These are phyloP conservation scores for Antheraea yamamai DNA, from an alignment of 2,888 invertebrate species.

Conservation along the genomic window DNA sequence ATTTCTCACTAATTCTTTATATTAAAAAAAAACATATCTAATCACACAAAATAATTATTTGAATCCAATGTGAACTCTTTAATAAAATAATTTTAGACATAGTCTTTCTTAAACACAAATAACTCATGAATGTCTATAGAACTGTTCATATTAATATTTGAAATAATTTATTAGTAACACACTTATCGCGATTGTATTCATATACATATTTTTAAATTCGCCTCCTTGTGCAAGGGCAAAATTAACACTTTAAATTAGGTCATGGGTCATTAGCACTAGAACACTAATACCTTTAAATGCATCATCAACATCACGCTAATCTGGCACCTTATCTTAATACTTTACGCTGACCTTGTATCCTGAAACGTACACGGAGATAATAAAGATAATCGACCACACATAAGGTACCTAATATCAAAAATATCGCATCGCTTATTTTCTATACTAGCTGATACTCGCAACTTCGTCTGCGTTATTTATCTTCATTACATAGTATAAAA, in stretches of 20 bases:
- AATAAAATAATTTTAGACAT: no score
- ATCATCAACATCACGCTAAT: conserved; percentile 43
- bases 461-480: no score
- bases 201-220: neutral
- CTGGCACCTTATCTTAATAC: conserved; percentile 44
- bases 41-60: no score
- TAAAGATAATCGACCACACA: neutral
- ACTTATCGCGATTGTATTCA: neutral
- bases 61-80: no score
- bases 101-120: no score
- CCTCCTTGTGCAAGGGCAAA: neutral
- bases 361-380: neutral
- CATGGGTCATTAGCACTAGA: conserved; percentile 40
- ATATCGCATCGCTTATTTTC: neutral
- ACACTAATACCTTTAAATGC: conserved; percentile 49
- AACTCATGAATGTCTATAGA: neutral
- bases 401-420: neutral
- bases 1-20: no score
- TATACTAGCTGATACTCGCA: neutral
- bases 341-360: conserved; percentile 33
- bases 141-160: neutral
- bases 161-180: neutral
- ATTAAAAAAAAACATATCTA: no score
- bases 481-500: no score
- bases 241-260: conserved; percentile 13